Percentiles rank a stretch among this genome's conserved stretches.
Evolutionary conservation across 2,113 vertebrate genomes (phyloP).

Genomic region (Oncorhynchus kisutch): DNA sequence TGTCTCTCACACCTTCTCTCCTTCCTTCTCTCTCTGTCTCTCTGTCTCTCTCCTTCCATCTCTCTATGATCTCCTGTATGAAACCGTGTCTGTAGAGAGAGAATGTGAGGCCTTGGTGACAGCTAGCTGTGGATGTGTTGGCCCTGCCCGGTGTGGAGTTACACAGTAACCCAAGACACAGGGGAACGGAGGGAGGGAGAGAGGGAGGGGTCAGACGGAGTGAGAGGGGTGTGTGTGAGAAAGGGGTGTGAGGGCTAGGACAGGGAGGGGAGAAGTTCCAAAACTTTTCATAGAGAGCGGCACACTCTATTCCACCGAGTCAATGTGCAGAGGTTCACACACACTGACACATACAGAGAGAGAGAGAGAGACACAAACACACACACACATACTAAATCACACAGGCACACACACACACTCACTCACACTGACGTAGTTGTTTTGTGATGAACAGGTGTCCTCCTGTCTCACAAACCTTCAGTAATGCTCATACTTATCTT

Average conservation of each 20-base stretch:
- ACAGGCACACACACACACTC: background rate
- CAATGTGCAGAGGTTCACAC: conserved; percentile 13
- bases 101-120: conserved; percentile 14
- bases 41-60: background rate
- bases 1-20: background rate
- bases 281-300: conserved; percentile 55
- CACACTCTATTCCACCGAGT: conserved; percentile 32
- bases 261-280: conserved; percentile 56
- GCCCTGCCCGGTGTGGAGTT: conserved; percentile 55
- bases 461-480: conserved; percentile 10
- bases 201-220: conserved; percentile 35
- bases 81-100: conserved; percentile 1
- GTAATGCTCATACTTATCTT: background rate
- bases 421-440: background rate
- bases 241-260: conserved; percentile 19
- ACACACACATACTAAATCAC: no score
- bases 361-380: background rate
- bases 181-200: conserved; percentile 11
- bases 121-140: conserved; percentile 17
- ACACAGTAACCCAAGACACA: conserved; percentile 56
- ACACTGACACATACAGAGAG: background rate
- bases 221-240: conserved; percentile 19
- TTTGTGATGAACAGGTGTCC: background rate
- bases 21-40: background rate
- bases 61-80: background rate